phyloP scores from a whole-genome alignment of 2,113 vertebrate species.

The Lamprologus callipterus region DNA sequence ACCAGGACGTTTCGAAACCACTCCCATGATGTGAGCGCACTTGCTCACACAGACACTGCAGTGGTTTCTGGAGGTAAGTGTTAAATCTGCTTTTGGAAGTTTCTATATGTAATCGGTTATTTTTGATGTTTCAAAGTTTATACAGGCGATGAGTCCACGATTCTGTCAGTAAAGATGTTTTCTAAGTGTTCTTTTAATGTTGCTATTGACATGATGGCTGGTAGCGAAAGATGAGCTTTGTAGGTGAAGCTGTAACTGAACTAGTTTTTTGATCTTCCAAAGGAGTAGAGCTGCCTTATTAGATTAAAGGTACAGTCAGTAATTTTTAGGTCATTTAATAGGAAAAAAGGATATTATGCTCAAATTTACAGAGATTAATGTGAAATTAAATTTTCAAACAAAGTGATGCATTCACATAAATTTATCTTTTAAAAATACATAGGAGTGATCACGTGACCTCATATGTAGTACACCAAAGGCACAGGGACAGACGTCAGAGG shows the following conservation, averaged over 20 bases:
- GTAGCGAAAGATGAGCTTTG: background rate
- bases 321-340: background rate
- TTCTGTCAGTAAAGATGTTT: background rate
- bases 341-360: background rate
- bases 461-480: background rate
- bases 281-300: background rate
- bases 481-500: background rate
- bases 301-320: background rate
- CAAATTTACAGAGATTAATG: background rate
- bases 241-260: background rate
- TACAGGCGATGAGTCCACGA: background rate
- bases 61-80: constrained; percentile 87
- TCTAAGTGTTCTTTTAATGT: background rate
- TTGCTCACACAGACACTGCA: constrained; percentile 76
- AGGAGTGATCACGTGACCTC: background rate
- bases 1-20: constrained; percentile 90
- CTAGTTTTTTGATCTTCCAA: background rate
- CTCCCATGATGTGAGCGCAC: constrained; percentile 83
- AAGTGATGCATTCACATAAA: background rate
- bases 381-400: background rate
- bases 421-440: background rate
- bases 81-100: background rate
- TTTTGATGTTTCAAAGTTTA: background rate
- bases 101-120: background rate
- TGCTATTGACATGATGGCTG: background rate